A percentile compares a stretch with the other conserved stretches of the same genome.
Conservation (phyloP, 2,888 invertebrate genomes). For the Camptogramma bilineatum region DNA sequence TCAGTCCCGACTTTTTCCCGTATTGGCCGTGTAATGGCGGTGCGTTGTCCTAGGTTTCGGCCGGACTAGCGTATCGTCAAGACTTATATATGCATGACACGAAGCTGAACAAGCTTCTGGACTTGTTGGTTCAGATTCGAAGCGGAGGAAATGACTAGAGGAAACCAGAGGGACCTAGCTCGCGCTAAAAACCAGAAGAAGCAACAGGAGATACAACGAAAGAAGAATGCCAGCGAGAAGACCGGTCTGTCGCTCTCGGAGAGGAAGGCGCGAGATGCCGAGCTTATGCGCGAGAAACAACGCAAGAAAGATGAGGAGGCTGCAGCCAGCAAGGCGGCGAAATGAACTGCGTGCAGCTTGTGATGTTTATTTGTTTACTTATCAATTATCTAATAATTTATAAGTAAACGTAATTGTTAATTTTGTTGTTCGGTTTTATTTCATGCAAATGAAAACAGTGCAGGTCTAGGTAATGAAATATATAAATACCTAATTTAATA, state of each 20-base stretch:
- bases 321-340: constrained; percentile 1
- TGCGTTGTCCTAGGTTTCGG: constrained; percentile 85
- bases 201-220: constrained; percentile 87
- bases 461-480: too few species aligned
- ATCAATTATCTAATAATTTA: too few species aligned
- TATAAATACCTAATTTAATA: too few species aligned
- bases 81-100: constrained; percentile 52
- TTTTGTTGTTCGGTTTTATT: too few species aligned
- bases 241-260: constrained; percentile 94
- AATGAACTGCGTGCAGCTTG: constrained; percentile 1
- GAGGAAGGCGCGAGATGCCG: constrained; percentile 94
- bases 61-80: constrained; percentile 82
- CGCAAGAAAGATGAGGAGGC: constrained; percentile 87
- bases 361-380: not conserved
- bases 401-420: too few species aligned
- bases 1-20: not conserved
- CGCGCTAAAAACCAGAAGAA: constrained; percentile 96
- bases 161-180: constrained; percentile 97
- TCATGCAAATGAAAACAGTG: too few species aligned
- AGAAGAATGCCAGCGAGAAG: constrained; percentile 88
- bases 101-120: constrained; percentile 79
- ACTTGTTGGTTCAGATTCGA: constrained; percentile 24
- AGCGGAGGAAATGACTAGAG: constrained; percentile 71
- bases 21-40: constrained; percentile 75
- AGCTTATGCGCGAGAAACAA: constrained; percentile 95